Evolutionary conservation across 1,140 invertebrate genomes (phyloP).

Genomic region (Nebria ingens): DNA sequence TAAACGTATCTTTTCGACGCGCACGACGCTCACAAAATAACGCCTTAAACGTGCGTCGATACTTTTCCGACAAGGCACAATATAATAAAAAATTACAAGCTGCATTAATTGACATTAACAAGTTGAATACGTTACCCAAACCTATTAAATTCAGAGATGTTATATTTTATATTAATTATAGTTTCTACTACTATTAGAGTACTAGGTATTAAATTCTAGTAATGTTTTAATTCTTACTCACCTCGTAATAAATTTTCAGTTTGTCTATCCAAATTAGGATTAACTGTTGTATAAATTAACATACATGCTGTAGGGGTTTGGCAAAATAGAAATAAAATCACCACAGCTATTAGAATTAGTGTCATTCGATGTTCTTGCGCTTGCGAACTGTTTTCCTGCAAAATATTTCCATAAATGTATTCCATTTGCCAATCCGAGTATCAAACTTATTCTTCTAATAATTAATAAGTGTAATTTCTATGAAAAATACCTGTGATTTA

Average conservation of each 20-base stretch:
- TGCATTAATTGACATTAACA: slow-evolving; percentile 59
- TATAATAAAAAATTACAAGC: slow-evolving; percentile 68
- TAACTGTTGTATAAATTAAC: slow-evolving; percentile 38
- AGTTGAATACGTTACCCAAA: slow-evolving; percentile 62
- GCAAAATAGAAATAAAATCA: slow-evolving; percentile 62
- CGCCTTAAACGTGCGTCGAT: slow-evolving; percentile 56
- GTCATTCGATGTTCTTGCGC: slow-evolving; percentile 62
- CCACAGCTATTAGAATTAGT: slow-evolving; percentile 62
- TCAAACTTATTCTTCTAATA: slow-evolving; percentile 19
- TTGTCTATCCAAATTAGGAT: slow-evolving; percentile 20
- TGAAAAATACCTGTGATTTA: slow-evolving; percentile 34
- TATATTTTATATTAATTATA: background rate
- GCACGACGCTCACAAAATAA: slow-evolving; percentile 42
- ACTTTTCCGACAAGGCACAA: slow-evolving; percentile 65
- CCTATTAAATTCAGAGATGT: slow-evolving; percentile 34
- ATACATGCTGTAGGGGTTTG: slow-evolving; percentile 55
- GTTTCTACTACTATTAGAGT: background rate
- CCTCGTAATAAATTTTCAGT: slow-evolving; percentile 17
- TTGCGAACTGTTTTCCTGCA: slow-evolving; percentile 18
- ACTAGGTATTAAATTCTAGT: background rate
- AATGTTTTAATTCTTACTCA: slow-evolving; percentile 3
- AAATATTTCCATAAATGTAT: slow-evolving; percentile 24
- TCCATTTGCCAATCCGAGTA: slow-evolving; percentile 13
- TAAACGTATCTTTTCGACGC: slow-evolving; percentile 22
- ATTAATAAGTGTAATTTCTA: slow-evolving; percentile 10